Percentiles rank a stretch among this genome's conserved stretches.
These are phyloP conservation scores for Diadromus collaris DNA, from an alignment of 2,888 invertebrate genomes.

Conservation along the genomic window DNA sequence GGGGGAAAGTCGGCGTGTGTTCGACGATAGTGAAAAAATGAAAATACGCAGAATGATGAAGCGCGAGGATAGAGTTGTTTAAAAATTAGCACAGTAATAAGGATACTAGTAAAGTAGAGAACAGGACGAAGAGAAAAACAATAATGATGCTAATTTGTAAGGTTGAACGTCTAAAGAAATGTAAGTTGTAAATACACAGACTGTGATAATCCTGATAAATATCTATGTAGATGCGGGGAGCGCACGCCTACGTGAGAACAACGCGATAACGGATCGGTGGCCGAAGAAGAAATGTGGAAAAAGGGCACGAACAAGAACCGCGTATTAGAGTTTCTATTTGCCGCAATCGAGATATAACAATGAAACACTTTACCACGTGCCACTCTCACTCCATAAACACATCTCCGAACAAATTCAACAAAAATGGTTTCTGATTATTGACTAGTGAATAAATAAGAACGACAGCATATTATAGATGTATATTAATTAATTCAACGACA, in stretches of 20 bases:
- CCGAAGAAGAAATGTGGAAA: constrained; percentile 21
- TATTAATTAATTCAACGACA: constrained; percentile 37
- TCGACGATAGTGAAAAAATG: constrained; percentile 26
- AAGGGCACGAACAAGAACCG: constrained; percentile 23
- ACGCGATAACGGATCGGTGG: constrained; percentile 40
- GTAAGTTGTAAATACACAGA: constrained; percentile 80
- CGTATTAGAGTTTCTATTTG: constrained; percentile 47
- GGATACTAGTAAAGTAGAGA: not conserved
- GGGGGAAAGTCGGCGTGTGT: constrained; percentile 16
- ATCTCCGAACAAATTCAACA: constrained; percentile 32
- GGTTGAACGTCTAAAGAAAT: constrained; percentile 62
- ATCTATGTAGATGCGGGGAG: constrained; percentile 72
- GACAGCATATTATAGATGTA: constrained; percentile 37
- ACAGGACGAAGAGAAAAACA: constrained; percentile 13
- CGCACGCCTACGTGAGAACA: constrained; percentile 39
- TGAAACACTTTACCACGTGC: not conserved
- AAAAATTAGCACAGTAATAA: not conserved
- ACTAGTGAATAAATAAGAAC: too few relatives aligned
- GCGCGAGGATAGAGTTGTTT: not conserved
- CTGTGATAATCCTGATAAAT: constrained; percentile 79
- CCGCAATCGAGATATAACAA: constrained; percentile 8
- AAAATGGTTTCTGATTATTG: not conserved
- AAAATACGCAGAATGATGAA: not conserved
- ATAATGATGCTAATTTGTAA: constrained; percentile 53
- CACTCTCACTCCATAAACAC: constrained; percentile 21